Percentiles rank a stretch among this genome's conserved stretches.
Evolutionary conservation across 2,113 vertebrate genomes (phyloP).

Genomic region (Turdus rufiventris): DNA sequence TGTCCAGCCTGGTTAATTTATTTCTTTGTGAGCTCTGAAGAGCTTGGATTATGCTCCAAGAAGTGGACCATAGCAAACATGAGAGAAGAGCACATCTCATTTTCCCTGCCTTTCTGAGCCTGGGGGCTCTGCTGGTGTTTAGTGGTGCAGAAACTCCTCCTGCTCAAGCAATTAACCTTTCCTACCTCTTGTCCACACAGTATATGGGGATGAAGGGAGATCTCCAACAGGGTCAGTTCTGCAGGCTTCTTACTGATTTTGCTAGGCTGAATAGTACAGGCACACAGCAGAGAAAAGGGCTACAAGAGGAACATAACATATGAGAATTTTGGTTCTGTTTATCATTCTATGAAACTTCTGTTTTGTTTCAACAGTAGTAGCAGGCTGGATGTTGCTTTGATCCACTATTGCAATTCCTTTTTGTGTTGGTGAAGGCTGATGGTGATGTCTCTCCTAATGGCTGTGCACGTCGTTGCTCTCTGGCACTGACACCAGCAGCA

Average conservation of each 20-base stretch:
- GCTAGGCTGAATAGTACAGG: not conserved
- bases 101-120: not conserved
- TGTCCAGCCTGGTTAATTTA: not conserved
- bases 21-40: not conserved
- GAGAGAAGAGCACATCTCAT: not conserved
- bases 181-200: not conserved
- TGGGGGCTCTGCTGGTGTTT: not conserved
- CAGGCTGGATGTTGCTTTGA: not conserved
- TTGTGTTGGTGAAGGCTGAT: not conserved
- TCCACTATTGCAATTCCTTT: not conserved
- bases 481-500: not conserved
- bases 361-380: not conserved
- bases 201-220: not conserved
- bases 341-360: not conserved
- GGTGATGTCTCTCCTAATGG: rapidly evolving
- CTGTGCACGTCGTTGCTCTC: not conserved
- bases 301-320: not conserved
- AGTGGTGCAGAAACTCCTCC: not conserved
- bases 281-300: not conserved
- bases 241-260: not conserved
- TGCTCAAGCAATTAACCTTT: not conserved
- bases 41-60: not conserved
- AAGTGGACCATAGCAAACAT: not conserved
- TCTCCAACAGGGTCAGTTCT: not conserved
- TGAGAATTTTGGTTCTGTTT: not conserved